phyloP scores from a whole-genome alignment of 2,113 vertebrate species.

The Zosterops hypoxanthus region DNA sequence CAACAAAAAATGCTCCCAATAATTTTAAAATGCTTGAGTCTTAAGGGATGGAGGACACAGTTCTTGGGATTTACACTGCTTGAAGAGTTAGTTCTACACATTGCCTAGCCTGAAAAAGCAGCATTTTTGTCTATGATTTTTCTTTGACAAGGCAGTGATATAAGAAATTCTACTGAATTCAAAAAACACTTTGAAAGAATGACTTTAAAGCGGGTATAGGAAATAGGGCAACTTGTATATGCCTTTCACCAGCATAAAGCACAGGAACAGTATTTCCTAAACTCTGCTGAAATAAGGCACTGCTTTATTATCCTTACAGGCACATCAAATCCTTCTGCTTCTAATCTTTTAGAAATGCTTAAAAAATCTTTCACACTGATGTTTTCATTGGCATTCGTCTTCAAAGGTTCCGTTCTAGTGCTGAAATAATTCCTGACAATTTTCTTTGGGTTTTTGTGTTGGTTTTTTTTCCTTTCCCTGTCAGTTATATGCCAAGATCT shows the following conservation, averaged over 20 bases:
- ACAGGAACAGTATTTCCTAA: not conserved
- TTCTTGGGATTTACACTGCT: not conserved
- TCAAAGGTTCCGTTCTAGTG: not conserved
- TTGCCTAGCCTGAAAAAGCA: not conserved
- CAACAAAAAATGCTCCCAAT: not conserved
- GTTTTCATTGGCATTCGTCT: slow-evolving; percentile 13
- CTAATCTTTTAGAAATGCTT: slow-evolving; percentile 4
- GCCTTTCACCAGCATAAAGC: not conserved
- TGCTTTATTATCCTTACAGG: not conserved
- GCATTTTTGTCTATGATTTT: not conserved
- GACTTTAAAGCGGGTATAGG: not conserved
- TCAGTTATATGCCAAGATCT: not conserved
- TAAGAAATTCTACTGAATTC: not conserved
- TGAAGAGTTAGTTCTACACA: not conserved
- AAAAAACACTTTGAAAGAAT: not conserved
- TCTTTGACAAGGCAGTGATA: not conserved
- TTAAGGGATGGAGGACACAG: not conserved
- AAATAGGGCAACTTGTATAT: not conserved
- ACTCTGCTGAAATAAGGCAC: not conserved
- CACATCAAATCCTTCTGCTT: slow-evolving; percentile 11
- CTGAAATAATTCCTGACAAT: not conserved
- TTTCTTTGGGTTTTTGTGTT: not conserved
- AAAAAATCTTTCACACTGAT: not conserved
- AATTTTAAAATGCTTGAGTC: not conserved
- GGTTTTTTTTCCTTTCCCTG: rapidly evolving